These are phyloP conservation scores for Tangara arthus DNA, from an alignment of 2,797 vertebrate genomes.

Conservation along the genomic window DNA sequence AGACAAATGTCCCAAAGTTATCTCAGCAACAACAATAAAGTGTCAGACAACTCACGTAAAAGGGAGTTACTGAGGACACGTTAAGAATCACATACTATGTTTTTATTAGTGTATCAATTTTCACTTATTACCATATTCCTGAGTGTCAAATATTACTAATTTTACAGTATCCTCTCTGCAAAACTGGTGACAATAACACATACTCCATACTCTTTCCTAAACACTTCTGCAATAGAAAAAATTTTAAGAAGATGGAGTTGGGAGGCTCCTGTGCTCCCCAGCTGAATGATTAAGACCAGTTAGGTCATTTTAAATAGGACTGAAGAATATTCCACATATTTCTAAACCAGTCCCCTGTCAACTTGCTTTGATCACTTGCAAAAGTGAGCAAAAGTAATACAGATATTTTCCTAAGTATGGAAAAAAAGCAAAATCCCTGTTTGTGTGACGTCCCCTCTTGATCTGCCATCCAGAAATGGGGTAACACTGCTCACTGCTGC, in stretches of 20 bases:
- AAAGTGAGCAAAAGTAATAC: not conserved
- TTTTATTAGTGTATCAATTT: not conserved
- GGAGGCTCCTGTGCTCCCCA: not conserved
- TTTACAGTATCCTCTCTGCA: not conserved
- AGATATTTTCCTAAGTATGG: not conserved
- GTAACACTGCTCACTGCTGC: not conserved
- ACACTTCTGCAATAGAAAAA: not conserved
- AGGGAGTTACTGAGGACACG: not conserved
- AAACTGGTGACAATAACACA: not conserved
- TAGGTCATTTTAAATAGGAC: not conserved
- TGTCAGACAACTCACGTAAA: not conserved
- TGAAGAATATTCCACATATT: not conserved
- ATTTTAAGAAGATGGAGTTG: not conserved
- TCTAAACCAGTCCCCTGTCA: not conserved
- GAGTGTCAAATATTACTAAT: not conserved
- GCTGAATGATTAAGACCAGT: not conserved
- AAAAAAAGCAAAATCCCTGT: not conserved
- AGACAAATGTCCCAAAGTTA: not conserved
- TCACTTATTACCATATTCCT: not conserved
- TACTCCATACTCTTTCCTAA: not conserved
- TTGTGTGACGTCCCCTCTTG: not conserved
- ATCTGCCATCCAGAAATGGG: not conserved
- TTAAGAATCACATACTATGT: not conserved
- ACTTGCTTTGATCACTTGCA: not conserved
- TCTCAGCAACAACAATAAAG: not conserved